Evolutionary conservation across 1,140 invertebrate species (phyloP).

Genomic region (Linepithema humile): DNA sequence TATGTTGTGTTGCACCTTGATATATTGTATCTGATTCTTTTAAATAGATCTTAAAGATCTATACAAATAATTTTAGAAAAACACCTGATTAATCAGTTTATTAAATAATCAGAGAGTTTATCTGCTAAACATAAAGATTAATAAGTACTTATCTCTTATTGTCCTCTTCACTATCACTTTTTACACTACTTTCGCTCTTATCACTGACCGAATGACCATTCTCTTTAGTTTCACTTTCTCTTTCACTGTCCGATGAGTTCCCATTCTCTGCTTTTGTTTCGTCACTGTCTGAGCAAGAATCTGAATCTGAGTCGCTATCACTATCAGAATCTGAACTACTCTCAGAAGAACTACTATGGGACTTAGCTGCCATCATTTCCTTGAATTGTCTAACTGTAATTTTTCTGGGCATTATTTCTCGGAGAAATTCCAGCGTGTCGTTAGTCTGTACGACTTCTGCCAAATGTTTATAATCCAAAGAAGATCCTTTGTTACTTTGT

Average conservation of each 20-base stretch:
- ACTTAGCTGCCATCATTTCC: slow-evolving; percentile 87
- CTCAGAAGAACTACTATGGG: slow-evolving; percentile 72
- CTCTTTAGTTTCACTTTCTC: slow-evolving; percentile 74
- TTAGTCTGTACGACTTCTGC: slow-evolving; percentile 88
- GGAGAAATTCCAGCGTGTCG: slow-evolving; percentile 88
- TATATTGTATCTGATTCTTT: no score
- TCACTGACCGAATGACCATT: slow-evolving; percentile 74
- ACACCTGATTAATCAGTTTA: neutral
- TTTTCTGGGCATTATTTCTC: slow-evolving; percentile 89
- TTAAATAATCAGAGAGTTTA: slow-evolving; percentile 19
- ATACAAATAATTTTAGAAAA: neutral
- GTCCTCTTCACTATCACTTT: slow-evolving; percentile 79
- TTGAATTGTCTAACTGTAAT: slow-evolving; percentile 89
- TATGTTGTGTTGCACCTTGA: no score
- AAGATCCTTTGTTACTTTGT: slow-evolving; percentile 79
- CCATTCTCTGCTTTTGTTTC: slow-evolving; percentile 65
- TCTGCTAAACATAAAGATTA: neutral
- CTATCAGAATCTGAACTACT: slow-evolving; percentile 82
- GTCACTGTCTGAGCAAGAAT: slow-evolving; percentile 78
- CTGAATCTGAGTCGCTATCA: slow-evolving; percentile 80
- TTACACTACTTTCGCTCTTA: slow-evolving; percentile 74
- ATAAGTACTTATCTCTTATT: slow-evolving; percentile 59
- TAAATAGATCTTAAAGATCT: neutral
- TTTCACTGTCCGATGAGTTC: slow-evolving; percentile 67
- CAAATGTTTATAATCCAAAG: slow-evolving; percentile 89